These are phyloP conservation scores for Mandrillus leucophaeus DNA, from an alignment of 2,113 vertebrate species.

Conservation along the genomic window DNA sequence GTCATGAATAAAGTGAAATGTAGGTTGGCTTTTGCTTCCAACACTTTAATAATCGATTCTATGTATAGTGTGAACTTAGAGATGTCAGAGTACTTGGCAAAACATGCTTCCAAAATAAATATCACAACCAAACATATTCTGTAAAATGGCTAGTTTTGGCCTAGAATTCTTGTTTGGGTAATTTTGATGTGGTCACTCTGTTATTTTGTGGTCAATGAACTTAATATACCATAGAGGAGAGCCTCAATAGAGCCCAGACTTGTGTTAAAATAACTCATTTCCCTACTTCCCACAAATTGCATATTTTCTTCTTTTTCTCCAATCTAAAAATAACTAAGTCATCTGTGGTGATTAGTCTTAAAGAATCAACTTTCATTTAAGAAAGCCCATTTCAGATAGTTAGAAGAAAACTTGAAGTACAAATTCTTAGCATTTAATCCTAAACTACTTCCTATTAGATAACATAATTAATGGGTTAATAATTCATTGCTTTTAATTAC, in stretches of 20 bases:
- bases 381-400: neutral
- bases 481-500: neutral
- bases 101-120: constrained; percentile 53
- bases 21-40: neutral
- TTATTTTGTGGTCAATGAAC: constrained; percentile 47
- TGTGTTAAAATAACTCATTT: neutral
- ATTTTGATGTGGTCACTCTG: constrained; percentile 29
- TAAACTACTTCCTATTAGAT: neutral
- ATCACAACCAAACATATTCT: neutral
- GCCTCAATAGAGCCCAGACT: neutral
- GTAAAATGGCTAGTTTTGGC: constrained; percentile 34
- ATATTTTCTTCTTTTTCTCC: constrained; percentile 24
- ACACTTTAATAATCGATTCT: neutral
- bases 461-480: neutral
- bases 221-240: constrained; percentile 1
- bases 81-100: constrained; percentile 5
- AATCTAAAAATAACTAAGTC: constrained; percentile 51
- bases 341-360: constrained; percentile 13
- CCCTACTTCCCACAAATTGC: neutral
- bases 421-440: neutral
- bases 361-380: constrained; percentile 14
- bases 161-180: constrained; percentile 42
- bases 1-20: neutral
- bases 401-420: neutral
- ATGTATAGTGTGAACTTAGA: neutral